Evolutionary conservation across 1,140 invertebrate species (phyloP), one percentile per base, ranked within the genome.

Genomic region (Metopolophium dirhodum): DNA sequence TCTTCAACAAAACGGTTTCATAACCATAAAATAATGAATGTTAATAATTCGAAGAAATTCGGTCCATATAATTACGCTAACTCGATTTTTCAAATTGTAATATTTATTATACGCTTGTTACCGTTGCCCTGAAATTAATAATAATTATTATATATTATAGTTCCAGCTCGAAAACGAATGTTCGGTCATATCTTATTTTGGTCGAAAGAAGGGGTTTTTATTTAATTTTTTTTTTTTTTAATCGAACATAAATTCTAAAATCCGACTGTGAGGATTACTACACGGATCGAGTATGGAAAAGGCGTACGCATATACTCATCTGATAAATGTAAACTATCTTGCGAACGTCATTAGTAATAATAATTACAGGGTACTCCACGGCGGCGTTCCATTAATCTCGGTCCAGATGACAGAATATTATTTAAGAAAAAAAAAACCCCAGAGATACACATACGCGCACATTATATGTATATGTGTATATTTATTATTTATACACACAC

Each of bases 331-430:
- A 86, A 86, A 93, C 82, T 57, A 93, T 93, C 91, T 93, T 35
- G 91, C 82, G 91, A 93, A 85, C 91, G 91, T 93, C 91, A 93
- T 93, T 93, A 93, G 91, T 86, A 93, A 93, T 86, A 41, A 93
- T 93, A 93, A 93, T 93, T 93, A 93, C 82, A 57, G 91, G 49
- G 91, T 86, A 85, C 91, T 93, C 49, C 20, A 49, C 35, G 35
- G 91, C 91, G 91, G 68, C 82, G 47, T 37, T 93, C 82, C 91
- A 93, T 93, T 93, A 93, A 93, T 93, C 91, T 93, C 77, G 91
- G 91, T 93, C 49, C 91, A 85, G 91, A 93, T 93, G 91, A 93
- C 91, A 85, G 91, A 93, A 93, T 86, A 93, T 86, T 93, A 93
- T 93, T 86, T 86, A 37, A 91, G 91, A 92, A 92, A 47, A 30